phyloP scores from a whole-genome alignment of 2,113 vertebrate genomes.

The Pelmatolapia mariae region DNA sequence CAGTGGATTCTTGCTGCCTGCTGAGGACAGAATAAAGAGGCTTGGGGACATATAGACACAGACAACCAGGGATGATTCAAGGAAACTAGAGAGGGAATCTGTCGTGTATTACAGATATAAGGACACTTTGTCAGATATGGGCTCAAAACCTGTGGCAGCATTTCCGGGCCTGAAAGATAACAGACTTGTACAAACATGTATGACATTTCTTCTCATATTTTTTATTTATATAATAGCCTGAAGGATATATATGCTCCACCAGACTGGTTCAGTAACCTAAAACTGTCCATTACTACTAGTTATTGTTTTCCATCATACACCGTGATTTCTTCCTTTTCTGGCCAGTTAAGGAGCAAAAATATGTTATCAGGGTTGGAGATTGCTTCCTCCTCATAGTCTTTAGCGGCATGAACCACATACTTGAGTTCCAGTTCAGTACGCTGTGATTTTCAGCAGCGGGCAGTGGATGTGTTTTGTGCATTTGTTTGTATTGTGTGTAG shows the following conservation, averaged over 20 bases:
- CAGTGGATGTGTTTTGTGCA: not conserved
- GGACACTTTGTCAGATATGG: not conserved
- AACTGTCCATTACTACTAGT: not conserved
- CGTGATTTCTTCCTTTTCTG: not conserved
- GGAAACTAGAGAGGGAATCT: not conserved
- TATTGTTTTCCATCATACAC: not conserved
- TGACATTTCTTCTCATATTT: not conserved
- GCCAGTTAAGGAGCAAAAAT: not conserved
- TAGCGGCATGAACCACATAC: not conserved
- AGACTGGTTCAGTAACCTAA: not conserved
- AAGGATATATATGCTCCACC: not conserved
- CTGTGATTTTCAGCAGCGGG: not conserved
- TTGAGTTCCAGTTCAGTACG: not conserved
- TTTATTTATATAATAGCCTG: not conserved
- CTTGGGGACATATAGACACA: conserved; percentile 6
- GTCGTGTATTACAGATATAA: not conserved
- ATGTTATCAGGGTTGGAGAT: not conserved
- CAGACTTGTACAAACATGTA: not conserved
- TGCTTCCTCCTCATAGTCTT: not conserved
- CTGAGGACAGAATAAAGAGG: conserved; percentile 1
- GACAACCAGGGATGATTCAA: not conserved
- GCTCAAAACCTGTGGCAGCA: not conserved
- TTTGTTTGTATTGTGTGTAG: not conserved
- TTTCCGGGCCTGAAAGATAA: not conserved
- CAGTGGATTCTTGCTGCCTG: conserved; percentile 23